Evolutionary conservation across 1,140 invertebrate genomes (phyloP).

Genomic region (Ceratosolen fusciceps): DNA sequence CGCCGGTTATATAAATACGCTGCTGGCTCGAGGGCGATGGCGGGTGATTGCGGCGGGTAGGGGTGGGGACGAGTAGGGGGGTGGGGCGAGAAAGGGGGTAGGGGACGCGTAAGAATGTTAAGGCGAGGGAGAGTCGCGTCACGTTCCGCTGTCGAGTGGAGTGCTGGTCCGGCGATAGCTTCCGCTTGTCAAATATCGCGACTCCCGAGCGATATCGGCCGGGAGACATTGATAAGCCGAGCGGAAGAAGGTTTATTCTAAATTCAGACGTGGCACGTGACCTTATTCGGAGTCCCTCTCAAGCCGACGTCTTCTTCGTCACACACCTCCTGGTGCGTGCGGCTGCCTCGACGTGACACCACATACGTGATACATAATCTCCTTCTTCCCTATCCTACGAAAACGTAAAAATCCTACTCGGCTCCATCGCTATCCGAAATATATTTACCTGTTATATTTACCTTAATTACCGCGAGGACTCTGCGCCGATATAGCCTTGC

Average conservation of each 20-base stretch:
- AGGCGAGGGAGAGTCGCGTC: conserved; percentile 20
- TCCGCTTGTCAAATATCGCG: conserved; percentile 44
- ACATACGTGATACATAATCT: conserved; percentile 36
- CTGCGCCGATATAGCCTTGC: no score
- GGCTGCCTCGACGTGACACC: conserved; percentile 19
- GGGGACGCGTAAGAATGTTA: not conserved
- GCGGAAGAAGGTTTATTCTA: conserved; percentile 46
- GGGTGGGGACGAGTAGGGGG: no score
- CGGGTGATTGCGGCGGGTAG: no score
- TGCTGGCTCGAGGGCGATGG: no score
- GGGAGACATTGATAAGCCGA: conserved; percentile 37
- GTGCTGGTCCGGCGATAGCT: conserved; percentile 38
- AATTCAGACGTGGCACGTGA: conserved; percentile 43
- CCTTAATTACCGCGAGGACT: no score
- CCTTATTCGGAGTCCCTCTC: conserved; percentile 35
- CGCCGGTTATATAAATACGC: no score
- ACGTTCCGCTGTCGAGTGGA: conserved; percentile 1
- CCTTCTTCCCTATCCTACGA: not conserved
- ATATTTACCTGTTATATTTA: no score
- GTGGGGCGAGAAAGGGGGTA: no score
- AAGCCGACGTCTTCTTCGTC: conserved; percentile 21
- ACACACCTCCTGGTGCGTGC: conserved; percentile 1
- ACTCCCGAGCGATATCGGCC: conserved; percentile 11
- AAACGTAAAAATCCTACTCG: no score
- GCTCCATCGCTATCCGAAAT: no score